Evolutionary conservation across 2,888 invertebrate species (phyloP), one percentile per base, ranked within the genome.

Genomic region (Conomelus anceps): DNA sequence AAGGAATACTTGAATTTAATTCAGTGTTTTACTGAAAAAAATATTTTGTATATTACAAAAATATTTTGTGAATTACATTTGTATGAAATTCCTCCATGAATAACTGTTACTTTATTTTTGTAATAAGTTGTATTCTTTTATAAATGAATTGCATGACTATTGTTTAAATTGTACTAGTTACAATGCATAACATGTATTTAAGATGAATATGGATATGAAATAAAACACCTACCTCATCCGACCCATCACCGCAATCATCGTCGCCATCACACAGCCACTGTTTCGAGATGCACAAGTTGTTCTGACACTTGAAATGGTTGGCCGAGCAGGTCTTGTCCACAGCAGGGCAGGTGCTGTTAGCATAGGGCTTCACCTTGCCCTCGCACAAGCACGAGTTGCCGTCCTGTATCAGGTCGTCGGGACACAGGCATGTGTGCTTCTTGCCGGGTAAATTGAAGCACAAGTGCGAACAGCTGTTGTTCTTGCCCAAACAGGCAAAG

Each of bases 391-490:
- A 98, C 91, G 95, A 95, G 0, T 94, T 95, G 22, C 94, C 93
- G 91, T 93, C 93, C 91, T 93, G 94, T 24, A 91, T 92, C 93
- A 96, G 95, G 0, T 96, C 97, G 92, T 98, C 97, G 0, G 98
- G 97, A 92, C 98, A 98, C 0, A 97, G 94, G 92, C 98, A 98
- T 3, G 95, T 95, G 91, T 95, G 95, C 0, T 94, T 94, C 88
- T 95, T 94, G 22, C 94, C 94, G 0, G 98, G 98, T 13, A 95
- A 95, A 0, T 97, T 96, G 7, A 98, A 94, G 92, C 98, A 98
- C 90, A 98, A 94, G 91, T 97, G 96, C 0, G 96, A 94, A 91
- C 98, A 98, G 22, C 93, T 92, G 0, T 93, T 94, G 85, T 94
- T 95, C 91, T 93, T 94, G 90, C 93, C 93, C 0, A 95, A 94